Base-by-base conservation (phyloP, 2,888 invertebrate species). In the Lacanobia wlatinum region DNA sequence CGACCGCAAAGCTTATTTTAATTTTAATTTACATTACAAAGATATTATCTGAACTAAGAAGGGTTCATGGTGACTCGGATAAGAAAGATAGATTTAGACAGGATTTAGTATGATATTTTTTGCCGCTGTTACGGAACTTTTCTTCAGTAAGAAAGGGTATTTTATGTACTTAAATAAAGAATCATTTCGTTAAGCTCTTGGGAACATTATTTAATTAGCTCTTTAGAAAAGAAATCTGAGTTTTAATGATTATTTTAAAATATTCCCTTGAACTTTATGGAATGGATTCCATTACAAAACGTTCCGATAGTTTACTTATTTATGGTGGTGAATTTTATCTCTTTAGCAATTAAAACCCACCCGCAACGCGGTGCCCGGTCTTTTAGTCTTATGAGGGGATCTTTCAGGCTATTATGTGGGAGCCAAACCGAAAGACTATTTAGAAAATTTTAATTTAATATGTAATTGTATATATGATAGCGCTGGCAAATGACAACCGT, bases 11-110 rank as follows among this genome's bases (percentile, higher is more conserved):
- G 73, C 68, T 76, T 72, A 83, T 71, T 85, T 72, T 66, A 79
- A 79, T 78, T 78, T 76, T 48, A 69, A 80, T 82, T 82, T 80
- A 50, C 72, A 77, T 86, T 76, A 82, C 60, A 76, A 76, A 62
- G 70, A 74, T 69, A 69, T 58, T 62, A 74, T 73, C 70, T 56
- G 52, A 55, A 50, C 60, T 73, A 73, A 77, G 53, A 81, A 76
- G 72, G 76, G 70, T 70, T 76, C 50, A 62, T 55, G 34, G 55
- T 50, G 62, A 63, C 59, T 63, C 61, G 34, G 60, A 48, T 28
- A 23, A 62, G 53, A 48, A 21, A 59, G 40, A 78, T 40, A 60
- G 53, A 60, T 60, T 55, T 46, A 48, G 38, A 48, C 48, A 28
- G 28, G 67, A 72, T 64, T 56, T 63, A 67, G 46, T 38, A 28